A percentile compares a stretch with the other conserved stretches of the same genome.
Evolutionary conservation across 2,797 vertebrate species (phyloP).

Genomic region (Takifugu ocellatus): DNA sequence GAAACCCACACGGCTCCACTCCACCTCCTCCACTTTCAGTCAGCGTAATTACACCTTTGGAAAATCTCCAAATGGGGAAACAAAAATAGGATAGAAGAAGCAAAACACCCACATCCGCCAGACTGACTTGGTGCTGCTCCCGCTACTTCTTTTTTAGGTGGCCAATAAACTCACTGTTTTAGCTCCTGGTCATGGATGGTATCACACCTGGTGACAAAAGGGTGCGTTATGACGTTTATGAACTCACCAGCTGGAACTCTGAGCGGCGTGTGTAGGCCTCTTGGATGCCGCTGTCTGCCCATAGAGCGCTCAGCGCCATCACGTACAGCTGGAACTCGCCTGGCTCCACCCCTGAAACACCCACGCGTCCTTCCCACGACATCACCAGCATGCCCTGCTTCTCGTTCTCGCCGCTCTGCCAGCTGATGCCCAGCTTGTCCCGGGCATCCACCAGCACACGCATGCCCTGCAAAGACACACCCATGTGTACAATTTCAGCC

Average conservation of each 20-base stretch:
- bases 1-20: no score
- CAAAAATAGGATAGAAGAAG: background rate
- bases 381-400: constrained; percentile 97
- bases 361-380: constrained; percentile 90
- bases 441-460: constrained; percentile 92
- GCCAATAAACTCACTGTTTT: no score
- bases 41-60: no score
- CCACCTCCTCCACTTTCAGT: no score
- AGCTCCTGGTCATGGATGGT: no score
- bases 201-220: no score
- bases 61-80: background rate
- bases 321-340: constrained; percentile 92
- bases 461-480: constrained; percentile 77
- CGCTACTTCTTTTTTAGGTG: no score
- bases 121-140: no score
- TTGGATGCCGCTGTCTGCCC: constrained; percentile 87
- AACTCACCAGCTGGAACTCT: constrained; percentile 96
- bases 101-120: background rate
- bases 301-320: constrained; percentile 83
- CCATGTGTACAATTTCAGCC: background rate
- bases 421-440: constrained; percentile 91
- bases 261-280: constrained; percentile 87
- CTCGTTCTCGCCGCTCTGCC: constrained; percentile 93
- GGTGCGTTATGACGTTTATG: background rate
- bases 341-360: constrained; percentile 85